Conservation (phyloP, 2,888 invertebrate genomes). For the Lycaena phlaeas region DNA sequence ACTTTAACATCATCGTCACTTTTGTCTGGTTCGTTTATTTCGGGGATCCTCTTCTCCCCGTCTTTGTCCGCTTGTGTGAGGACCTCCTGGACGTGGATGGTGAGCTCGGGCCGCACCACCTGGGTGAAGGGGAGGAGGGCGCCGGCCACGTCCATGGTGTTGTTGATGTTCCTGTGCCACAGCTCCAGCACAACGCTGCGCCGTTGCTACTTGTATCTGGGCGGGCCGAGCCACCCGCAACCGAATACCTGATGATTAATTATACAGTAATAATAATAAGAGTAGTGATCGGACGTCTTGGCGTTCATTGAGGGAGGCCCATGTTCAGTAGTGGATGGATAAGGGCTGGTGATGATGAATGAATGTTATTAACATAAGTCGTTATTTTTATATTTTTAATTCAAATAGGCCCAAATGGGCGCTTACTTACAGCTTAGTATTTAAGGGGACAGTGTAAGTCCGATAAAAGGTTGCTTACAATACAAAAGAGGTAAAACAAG, state of each 20-base stretch:
- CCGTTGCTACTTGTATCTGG: slow-evolving; percentile 77
- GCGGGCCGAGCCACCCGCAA: slow-evolving; percentile 78
- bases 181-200: slow-evolving; percentile 71
- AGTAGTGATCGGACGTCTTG: no score
- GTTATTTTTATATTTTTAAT: no score
- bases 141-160: slow-evolving; percentile 69
- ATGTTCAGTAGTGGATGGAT: no score
- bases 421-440: no score
- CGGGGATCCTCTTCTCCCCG: slow-evolving; percentile 37
- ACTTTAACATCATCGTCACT: slow-evolving; percentile 22
- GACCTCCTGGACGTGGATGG: slow-evolving; percentile 59
- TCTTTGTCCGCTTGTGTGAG: slow-evolving; percentile 49
- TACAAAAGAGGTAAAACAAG: no score
- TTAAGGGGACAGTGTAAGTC: no score
- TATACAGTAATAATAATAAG: no score
- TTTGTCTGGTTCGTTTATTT: slow-evolving; percentile 49
- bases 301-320: no score
- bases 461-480: no score
- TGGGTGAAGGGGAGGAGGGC: slow-evolving; percentile 62
- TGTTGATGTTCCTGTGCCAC: slow-evolving; percentile 70
- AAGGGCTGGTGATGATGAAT: no score
- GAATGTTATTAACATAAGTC: no score
- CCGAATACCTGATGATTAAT: slow-evolving; percentile 82
- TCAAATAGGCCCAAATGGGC: no score
- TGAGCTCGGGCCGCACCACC: slow-evolving; percentile 57